A percentile compares a stretch with the other conserved stretches of the same genome.
These are phyloP conservation scores for Cyanoderma ruficeps DNA, from an alignment of 2,113 vertebrate genomes.

Conservation along the genomic window DNA sequence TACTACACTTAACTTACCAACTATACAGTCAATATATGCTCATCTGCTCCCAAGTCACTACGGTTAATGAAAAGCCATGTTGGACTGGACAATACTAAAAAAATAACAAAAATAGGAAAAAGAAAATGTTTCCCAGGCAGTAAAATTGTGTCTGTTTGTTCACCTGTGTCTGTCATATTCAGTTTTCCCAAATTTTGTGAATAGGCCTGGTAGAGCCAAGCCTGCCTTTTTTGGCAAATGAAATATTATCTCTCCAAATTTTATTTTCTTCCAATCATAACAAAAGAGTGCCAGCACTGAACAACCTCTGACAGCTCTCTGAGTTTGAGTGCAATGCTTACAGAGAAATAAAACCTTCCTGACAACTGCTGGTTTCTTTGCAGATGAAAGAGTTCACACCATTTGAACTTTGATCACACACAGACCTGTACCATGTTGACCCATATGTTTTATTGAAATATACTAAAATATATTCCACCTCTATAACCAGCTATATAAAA, in stretches of 20 bases:
- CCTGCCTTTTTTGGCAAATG: neutral
- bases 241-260: neutral
- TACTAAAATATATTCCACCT: neutral
- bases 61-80: neutral
- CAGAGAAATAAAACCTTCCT: neutral
- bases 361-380: neutral
- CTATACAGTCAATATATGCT: neutral
- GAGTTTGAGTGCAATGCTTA: neutral
- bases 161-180: neutral
- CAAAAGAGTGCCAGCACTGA: neutral
- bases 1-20: neutral
- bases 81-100: neutral
- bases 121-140: neutral
- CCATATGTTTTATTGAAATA: neutral
- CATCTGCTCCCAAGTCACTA: neutral
- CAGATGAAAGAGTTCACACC: neutral
- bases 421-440: neutral
- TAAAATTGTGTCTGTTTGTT: neutral
- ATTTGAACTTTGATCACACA: neutral
- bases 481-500: neutral
- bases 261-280: neutral
- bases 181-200: neutral
- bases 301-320: neutral
- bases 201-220: neutral
- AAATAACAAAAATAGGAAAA: neutral